A percentile compares a stretch with the other conserved stretches of the same genome.
phyloP scores from a whole-genome alignment of 2,113 vertebrate genomes.

The Ctenomys sociabilis region DNA sequence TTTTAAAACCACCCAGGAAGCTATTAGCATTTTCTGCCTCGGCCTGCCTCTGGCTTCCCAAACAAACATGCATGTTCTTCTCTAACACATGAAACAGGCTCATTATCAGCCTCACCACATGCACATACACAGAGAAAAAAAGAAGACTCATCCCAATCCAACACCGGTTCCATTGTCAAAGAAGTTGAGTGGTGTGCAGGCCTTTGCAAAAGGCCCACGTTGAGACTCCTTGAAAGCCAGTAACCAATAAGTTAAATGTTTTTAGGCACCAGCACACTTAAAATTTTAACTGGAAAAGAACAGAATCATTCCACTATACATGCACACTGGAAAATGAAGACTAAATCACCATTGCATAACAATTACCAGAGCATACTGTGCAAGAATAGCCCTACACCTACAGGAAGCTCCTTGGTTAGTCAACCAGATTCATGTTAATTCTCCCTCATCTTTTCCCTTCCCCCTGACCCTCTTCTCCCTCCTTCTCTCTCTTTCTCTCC shows the following conservation, averaged over 20 bases:
- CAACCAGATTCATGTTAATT: background rate
- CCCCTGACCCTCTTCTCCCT: background rate
- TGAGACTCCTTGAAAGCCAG: background rate
- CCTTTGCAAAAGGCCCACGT: background rate
- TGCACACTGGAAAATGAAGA: background rate
- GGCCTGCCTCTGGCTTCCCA: background rate
- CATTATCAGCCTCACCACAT: background rate
- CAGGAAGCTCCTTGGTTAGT: background rate
- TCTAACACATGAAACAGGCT: background rate
- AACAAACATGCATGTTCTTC: background rate
- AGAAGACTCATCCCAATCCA: background rate
- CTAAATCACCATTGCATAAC: background rate
- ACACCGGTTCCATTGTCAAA: background rate
- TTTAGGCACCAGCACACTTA: background rate
- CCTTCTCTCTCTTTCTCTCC: background rate
- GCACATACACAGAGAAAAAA: background rate
- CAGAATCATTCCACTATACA: background rate
- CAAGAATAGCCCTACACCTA: background rate
- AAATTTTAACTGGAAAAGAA: background rate
- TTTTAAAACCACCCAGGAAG: slow-evolving; percentile 7
- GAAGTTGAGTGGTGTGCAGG: background rate
- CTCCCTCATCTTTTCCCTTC: background rate
- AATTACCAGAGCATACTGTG: slow-evolving; percentile 51
- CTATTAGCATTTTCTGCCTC: background rate
- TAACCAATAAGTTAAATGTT: slow-evolving; percentile 1